Evolutionary conservation across 1,140 invertebrate species (phyloP).

Genomic region (Augochlora pura): DNA sequence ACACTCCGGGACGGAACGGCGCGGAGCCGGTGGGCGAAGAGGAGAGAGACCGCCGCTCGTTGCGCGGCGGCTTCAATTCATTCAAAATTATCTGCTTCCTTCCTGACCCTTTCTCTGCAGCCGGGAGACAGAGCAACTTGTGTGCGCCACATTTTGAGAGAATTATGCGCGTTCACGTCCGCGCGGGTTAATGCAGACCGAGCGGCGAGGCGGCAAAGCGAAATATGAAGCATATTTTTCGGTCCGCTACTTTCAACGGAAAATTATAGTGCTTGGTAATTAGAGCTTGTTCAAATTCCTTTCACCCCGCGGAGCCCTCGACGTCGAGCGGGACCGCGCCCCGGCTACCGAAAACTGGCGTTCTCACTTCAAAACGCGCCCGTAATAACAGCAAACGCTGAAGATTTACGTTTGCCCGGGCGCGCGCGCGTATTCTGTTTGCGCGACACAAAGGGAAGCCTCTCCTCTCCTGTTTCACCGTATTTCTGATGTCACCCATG

Average conservation of each 20-base stretch:
- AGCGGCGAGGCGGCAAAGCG: conserved; percentile 54
- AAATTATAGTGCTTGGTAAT: conserved; percentile 65
- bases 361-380: conserved; percentile 23
- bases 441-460: conserved; percentile 1
- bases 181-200: conserved; percentile 58
- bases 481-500: background rate
- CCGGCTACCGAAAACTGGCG: conserved; percentile 17
- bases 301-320: conserved; percentile 2
- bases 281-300: conserved; percentile 50
- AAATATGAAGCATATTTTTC: conserved; percentile 66
- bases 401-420: conserved; percentile 14
- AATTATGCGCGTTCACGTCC: conserved; percentile 61
- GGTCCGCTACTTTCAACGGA: conserved; percentile 60
- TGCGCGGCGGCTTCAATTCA: conserved; percentile 52
- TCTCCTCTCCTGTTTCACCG: background rate
- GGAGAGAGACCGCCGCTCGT: background rate
- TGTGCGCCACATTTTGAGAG: conserved; percentile 61
- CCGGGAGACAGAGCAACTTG: conserved; percentile 57
- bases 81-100: conserved; percentile 64
- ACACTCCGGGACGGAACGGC: no score
- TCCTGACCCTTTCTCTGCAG: conserved; percentile 58
- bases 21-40: no score
- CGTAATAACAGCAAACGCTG: conserved; percentile 40
- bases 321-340: no score
- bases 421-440: background rate